Conservation (phyloP, 1,140 invertebrate species). For the Argopecten irradians region DNA sequence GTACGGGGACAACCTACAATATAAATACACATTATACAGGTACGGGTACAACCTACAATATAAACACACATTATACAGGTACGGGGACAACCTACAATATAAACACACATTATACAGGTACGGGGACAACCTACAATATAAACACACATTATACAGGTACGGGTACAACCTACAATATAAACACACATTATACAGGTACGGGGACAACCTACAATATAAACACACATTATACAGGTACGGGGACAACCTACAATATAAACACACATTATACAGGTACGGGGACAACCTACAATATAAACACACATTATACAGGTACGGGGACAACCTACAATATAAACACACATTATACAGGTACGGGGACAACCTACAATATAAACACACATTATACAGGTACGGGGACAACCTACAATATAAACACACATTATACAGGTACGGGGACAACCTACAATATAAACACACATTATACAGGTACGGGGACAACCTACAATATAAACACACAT, state of each 20-base stretch:
- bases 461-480: background rate
- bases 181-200: background rate
- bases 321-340: background rate
- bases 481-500: background rate
- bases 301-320: background rate
- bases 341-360: background rate
- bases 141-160: background rate
- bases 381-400: background rate
- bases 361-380: background rate
- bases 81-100: background rate
- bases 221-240: background rate
- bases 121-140: background rate
- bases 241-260: background rate
- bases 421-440: background rate
- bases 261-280: background rate
- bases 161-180: background rate
- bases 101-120: background rate
- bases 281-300: background rate
- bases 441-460: background rate
- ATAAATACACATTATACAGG: background rate
- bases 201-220: background rate
- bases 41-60: background rate
- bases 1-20: conserved; percentile 72
- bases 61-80: background rate
- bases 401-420: background rate